Evolutionary conservation across 1,140 invertebrate genomes (phyloP), one percentile per base, ranked within the genome.

Genomic region (Bombus soroeensis): DNA sequence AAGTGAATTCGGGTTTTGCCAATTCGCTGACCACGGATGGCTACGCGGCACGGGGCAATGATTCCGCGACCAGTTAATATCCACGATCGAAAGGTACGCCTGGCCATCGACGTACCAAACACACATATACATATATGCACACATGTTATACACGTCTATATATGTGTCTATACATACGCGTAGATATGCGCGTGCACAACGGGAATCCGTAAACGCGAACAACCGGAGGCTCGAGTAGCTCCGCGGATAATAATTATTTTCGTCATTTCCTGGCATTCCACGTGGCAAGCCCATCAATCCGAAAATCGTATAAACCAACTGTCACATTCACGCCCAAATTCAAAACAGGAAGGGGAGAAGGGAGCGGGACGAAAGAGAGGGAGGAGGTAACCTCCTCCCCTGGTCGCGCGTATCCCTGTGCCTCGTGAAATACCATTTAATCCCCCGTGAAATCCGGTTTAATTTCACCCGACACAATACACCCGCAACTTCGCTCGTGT

Each of bases 231-330:
- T n/a, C 76, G 88, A 88, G 83, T 82, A 81, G 64, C 70, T 86
- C 68, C 71, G 81, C 88, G 86, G 92, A 93, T 94, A 92, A 94
- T 94, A 94, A 94, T 94, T 94, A 94, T 94, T 94, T 94, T 94
- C 93, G 92, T 94, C 93, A 94, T 94, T 94, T 94, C 93, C 93
- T 93, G 93, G 91, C 89, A 93, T 93, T 92, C 90, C 88, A 81
- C 88, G 86, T 86, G 85, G 87, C 86, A 82, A 92, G 87, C 88
- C 90, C 92, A 94, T 94, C 93, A 94, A 93, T 94, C 91, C 90
- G 89, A 92, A 90, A 93, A 94, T 94, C 92, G 93, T 93, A 94
- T 94, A 94, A 93, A 94, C 93, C 92, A 90, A 94, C 92, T 93
- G 92, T 94, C 93, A 93, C 90, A 88, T 92, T 94, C 93, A 92